These are phyloP conservation scores for Saturnia japonica DNA, from an alignment of 2,888 invertebrate genomes.

Conservation along the genomic window DNA sequence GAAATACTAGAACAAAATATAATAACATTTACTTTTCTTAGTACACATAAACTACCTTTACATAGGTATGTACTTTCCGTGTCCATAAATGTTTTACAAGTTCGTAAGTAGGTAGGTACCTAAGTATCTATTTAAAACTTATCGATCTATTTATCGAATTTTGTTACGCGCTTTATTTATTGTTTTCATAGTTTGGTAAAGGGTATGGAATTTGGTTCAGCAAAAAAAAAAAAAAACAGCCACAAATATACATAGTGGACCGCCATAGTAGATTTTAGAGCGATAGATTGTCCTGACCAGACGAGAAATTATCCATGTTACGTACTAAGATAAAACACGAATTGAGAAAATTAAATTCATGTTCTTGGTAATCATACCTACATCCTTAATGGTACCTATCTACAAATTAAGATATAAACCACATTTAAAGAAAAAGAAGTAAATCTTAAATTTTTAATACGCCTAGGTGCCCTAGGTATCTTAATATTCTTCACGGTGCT, in stretches of 20 bases:
- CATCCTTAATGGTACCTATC: not conserved
- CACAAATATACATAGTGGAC: not conserved
- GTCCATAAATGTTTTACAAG: too few relatives aligned
- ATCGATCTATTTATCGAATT: too few relatives aligned
- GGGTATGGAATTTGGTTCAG: not conserved
- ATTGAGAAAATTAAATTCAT: not conserved
- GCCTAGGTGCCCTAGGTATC: not conserved
- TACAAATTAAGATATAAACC: not conserved
- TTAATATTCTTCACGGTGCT: constrained; percentile 28
- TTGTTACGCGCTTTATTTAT: too few relatives aligned
- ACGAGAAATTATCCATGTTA: not conserved
- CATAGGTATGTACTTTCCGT: too few relatives aligned
- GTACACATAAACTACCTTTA: too few relatives aligned
- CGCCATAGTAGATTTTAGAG: not conserved
- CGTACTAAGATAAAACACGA: not conserved
- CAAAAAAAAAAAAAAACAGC: not conserved
- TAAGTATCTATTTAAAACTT: too few relatives aligned
- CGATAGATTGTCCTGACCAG: not conserved
- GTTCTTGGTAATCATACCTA: not conserved
- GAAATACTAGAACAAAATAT: too few relatives aligned
- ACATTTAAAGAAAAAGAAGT: not conserved
- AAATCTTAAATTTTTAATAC: not conserved
- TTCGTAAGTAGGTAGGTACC: too few relatives aligned
- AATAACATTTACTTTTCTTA: too few relatives aligned
- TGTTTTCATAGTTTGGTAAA: not conserved